A percentile compares a stretch with the other conserved stretches of the same genome.
phyloP scores from a whole-genome alignment of 2,113 vertebrate species.

The Syngnathus scovelli region DNA sequence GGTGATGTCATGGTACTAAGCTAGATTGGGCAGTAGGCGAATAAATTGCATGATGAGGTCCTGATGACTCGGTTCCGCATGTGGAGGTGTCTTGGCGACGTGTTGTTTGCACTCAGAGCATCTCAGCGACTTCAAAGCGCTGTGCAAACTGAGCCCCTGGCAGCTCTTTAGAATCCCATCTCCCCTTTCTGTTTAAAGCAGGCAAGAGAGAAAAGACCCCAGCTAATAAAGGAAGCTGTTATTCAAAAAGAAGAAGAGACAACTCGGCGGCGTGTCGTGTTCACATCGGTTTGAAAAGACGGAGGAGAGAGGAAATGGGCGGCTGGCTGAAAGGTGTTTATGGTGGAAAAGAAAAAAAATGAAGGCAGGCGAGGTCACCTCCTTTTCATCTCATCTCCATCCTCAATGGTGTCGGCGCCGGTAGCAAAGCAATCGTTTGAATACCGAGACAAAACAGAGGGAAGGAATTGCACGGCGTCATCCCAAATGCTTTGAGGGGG shows the following conservation, averaged over 20 bases:
- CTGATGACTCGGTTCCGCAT: constrained; percentile 41
- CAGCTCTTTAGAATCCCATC: constrained; percentile 68
- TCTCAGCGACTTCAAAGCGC: constrained; percentile 72
- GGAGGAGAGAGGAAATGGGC: constrained; percentile 16
- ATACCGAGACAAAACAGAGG: constrained; percentile 49
- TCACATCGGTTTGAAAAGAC: constrained; percentile 23
- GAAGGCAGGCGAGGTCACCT: constrained; percentile 33
- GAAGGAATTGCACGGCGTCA: constrained; percentile 26
- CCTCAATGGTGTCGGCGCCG: constrained; percentile 43
- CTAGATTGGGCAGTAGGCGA: background rate
- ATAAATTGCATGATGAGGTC: constrained; percentile 25
- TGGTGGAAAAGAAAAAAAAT: constrained; percentile 10
- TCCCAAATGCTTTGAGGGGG: constrained; percentile 11
- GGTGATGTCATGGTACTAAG: no score
- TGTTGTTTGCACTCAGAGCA: constrained; percentile 60
- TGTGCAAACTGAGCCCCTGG: constrained; percentile 71
- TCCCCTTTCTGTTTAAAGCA: constrained; percentile 62
- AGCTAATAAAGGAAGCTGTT: constrained; percentile 65
- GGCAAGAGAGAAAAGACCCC: constrained; percentile 58
- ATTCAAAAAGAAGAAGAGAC: constrained; percentile 63
- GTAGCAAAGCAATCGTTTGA: constrained; percentile 36
- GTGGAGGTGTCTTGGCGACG: constrained; percentile 46
- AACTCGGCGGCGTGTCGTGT: constrained; percentile 51
- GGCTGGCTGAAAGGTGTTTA: constrained; percentile 26
- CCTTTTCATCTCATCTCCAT: constrained; percentile 32